Percentiles rank a stretch among this genome's conserved stretches.
These are phyloP conservation scores for Hozukius guyotensis DNA, from an alignment of 2,797 vertebrate species.

Conservation along the genomic window DNA sequence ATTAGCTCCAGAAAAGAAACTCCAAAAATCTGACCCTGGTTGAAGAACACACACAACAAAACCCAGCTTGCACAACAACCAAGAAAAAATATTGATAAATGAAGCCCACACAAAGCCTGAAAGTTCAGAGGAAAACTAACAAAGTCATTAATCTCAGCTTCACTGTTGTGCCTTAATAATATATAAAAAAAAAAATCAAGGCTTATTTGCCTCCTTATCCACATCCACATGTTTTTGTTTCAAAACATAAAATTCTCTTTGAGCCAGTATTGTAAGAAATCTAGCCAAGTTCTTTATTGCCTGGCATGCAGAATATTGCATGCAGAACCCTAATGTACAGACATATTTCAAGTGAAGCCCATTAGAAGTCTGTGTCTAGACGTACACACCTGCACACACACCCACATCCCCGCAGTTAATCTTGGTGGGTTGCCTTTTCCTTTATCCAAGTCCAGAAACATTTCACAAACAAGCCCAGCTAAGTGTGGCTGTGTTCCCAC, in stretches of 20 bases:
- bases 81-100: neutral
- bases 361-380: neutral
- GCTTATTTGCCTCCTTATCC: neutral
- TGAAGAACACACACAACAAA: neutral
- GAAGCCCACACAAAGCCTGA: neutral
- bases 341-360: neutral
- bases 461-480: conserved; percentile 39
- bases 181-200: neutral
- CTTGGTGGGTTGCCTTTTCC: neutral
- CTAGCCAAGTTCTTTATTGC: neutral
- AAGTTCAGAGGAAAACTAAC: neutral
- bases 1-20: neutral
- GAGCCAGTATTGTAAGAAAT: neutral
- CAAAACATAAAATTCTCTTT: neutral
- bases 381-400: neutral
- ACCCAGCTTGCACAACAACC: neutral
- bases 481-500: conserved; percentile 30
- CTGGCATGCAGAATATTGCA: neutral
- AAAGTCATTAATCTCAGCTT: neutral
- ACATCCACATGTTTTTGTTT: neutral
- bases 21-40: neutral
- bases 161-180: neutral
- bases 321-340: neutral
- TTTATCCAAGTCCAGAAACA: conserved; percentile 27
- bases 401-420: neutral